Evolutionary conservation across 2,113 vertebrate genomes (phyloP).

Genomic region (Dendrocopos noguchii): DNA sequence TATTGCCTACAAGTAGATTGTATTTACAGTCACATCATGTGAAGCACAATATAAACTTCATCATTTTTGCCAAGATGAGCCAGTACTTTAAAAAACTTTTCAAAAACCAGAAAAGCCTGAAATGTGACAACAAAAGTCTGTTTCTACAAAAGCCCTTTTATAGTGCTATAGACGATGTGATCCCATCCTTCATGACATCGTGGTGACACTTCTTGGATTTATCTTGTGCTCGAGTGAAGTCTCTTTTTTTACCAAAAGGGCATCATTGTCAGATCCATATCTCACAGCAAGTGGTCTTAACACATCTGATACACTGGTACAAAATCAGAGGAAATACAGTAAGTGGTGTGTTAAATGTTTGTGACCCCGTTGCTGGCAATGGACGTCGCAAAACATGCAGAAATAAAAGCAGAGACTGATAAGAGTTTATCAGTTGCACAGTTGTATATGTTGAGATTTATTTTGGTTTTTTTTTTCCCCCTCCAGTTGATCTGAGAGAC

Average conservation of each 20-base stretch:
- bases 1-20: neutral
- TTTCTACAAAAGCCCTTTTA: neutral
- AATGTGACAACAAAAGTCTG: neutral
- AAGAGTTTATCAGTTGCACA: neutral
- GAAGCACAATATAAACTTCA: neutral
- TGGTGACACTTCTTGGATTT: neutral
- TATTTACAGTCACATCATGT: neutral
- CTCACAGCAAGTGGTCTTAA: neutral
- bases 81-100: neutral
- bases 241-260: neutral
- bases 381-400: slow-evolving; percentile 12
- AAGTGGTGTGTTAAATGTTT: neutral
- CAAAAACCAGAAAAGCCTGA: neutral
- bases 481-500: slow-evolving; percentile 51
- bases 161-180: neutral
- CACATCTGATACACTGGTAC: slow-evolving; percentile 39
- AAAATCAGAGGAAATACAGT: slow-evolving; percentile 5
- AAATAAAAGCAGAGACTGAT: neutral
- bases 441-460: neutral
- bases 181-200: neutral
- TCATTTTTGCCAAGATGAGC: slow-evolving; percentile 14
- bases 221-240: neutral
- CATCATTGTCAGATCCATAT: neutral
- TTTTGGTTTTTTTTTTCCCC: neutral
- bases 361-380: slow-evolving; percentile 63